Evolutionary conservation across 1,140 invertebrate species (phyloP).

Genomic region (Cherax destructor): DNA sequence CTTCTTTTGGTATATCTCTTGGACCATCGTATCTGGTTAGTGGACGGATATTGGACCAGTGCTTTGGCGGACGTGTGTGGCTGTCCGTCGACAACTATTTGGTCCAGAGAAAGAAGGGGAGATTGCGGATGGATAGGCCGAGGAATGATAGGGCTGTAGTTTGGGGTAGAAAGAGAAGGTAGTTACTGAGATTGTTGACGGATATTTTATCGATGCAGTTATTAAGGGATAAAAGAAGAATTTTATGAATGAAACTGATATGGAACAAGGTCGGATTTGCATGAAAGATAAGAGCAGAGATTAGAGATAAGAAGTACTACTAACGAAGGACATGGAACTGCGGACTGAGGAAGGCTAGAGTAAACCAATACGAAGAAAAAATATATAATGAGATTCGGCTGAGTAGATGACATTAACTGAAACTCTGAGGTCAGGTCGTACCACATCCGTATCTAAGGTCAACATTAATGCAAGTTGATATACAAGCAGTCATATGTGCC

Average conservation of each 20-base stretch:
- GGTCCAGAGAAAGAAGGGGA: not conserved
- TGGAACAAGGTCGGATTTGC: no score
- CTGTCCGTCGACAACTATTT: not conserved
- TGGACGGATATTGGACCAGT: not conserved
- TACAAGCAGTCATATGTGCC: not conserved
- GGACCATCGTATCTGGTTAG: slow-evolving; percentile 15
- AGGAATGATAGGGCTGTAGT: no score
- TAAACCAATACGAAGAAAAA: not conserved
- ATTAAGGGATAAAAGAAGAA: no score
- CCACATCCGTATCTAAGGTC: slow-evolving; percentile 16
- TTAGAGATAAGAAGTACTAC: not conserved
- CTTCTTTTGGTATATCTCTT: slow-evolving; percentile 23
- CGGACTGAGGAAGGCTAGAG: not conserved
- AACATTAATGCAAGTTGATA: slow-evolving; percentile 15
- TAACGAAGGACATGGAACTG: not conserved
- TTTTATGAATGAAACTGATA: not conserved
- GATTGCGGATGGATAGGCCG: not conserved
- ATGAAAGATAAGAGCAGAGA: not conserved
- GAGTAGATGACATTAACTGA: not conserved
- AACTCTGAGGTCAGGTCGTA: not conserved
- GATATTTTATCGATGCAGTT: no score
- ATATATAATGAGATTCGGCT: no score
- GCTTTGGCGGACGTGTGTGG: slow-evolving; percentile 7
- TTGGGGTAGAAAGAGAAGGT: no score
- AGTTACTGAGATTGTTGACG: no score